These are phyloP conservation scores for Sebastes itinus DNA, from an alignment of 2,797 vertebrate species.

Conservation along the genomic window DNA sequence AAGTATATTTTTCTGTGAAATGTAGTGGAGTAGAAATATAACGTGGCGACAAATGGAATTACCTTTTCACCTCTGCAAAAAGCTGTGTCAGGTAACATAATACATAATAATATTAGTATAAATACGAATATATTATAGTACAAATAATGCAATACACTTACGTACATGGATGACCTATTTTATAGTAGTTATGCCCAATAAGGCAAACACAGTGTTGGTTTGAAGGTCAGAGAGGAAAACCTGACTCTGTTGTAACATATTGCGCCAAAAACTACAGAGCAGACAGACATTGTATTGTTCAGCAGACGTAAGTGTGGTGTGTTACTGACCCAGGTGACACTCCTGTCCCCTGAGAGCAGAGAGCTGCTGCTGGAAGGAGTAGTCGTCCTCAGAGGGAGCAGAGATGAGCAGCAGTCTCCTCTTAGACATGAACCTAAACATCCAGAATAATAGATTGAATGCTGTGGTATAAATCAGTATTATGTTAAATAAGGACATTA, in stretches of 20 bases:
- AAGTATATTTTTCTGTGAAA: background rate
- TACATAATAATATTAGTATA: background rate
- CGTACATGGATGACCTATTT: background rate
- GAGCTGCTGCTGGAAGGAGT: conserved; percentile 84
- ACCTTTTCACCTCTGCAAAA: background rate
- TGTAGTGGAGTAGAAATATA: background rate
- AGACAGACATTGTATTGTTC: background rate
- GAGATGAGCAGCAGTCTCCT: conserved; percentile 84
- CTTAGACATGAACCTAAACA: conserved; percentile 82
- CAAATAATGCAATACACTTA: background rate
- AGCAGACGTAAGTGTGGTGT: background rate
- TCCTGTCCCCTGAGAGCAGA: conserved; percentile 78
- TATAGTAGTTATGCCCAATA: background rate
- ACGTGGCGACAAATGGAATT: no score
- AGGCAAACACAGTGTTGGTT: background rate
- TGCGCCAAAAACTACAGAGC: background rate
- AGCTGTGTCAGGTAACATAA: background rate
- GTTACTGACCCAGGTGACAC: conserved; percentile 79
- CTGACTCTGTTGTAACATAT: background rate
- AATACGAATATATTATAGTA: background rate
- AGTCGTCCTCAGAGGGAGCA: conserved; percentile 81
- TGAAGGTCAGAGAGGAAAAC: background rate
- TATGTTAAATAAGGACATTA: background rate
- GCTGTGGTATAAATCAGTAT: background rate
- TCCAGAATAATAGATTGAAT: background rate